Evolutionary conservation across 1,140 invertebrate species (phyloP).

Genomic region (Aradophagus sp.): DNA sequence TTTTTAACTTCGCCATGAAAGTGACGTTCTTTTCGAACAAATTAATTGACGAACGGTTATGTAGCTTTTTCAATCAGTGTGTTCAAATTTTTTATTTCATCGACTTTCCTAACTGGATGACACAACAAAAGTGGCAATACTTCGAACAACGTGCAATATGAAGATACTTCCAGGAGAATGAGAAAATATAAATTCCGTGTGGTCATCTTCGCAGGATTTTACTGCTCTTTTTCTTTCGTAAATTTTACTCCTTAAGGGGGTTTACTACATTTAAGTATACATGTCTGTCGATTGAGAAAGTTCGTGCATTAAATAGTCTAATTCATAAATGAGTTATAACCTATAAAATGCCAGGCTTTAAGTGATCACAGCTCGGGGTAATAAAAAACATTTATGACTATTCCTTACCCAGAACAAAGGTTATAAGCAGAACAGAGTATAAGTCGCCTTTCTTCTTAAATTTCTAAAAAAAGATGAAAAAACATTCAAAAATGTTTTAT

Average conservation of each 20-base stretch:
- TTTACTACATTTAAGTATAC: slow-evolving; percentile 11
- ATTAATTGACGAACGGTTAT: no score
- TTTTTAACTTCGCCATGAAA: background rate
- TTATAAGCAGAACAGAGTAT: slow-evolving; percentile 31
- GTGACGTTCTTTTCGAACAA: no score
- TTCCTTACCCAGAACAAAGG: slow-evolving; percentile 49
- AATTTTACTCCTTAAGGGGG: no score
- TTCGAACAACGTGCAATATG: no score
- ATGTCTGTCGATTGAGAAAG: slow-evolving; percentile 65
- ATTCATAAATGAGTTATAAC: slow-evolving; percentile 69
- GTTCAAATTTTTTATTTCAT: no score
- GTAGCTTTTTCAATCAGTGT: no score
- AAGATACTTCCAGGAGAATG: no score
- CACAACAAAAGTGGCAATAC: no score
- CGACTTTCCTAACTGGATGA: no score
- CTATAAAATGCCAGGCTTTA: slow-evolving; percentile 67
- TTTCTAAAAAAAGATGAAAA: slow-evolving; percentile 53
- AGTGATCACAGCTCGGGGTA: slow-evolving; percentile 63
- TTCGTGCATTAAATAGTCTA: slow-evolving; percentile 67
- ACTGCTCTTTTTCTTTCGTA: no score
- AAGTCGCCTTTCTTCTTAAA: slow-evolving; percentile 22
- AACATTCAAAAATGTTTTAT: slow-evolving; percentile 6
- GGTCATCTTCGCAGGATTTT: no score
- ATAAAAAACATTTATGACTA: slow-evolving; percentile 71
- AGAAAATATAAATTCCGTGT: no score